A percentile compares a stretch with the other conserved stretches of the same genome.
These are phyloP conservation scores for Hemicentrotus pulcherrimus DNA, from an alignment of 35 echinoderm and acorn worm genomes.

Conservation along the genomic window DNA sequence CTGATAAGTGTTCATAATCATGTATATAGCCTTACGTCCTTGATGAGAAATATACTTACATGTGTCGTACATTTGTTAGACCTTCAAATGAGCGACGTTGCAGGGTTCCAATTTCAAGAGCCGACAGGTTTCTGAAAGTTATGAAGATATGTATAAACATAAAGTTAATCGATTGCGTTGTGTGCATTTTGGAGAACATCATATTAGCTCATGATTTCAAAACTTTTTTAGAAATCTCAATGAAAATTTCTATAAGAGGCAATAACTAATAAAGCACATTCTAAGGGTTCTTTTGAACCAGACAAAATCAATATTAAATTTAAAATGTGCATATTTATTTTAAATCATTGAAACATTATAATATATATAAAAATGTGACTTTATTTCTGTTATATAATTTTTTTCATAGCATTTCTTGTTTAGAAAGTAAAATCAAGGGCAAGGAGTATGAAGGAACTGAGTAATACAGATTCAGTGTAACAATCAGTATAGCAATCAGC, in stretches of 20 bases:
- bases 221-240: too few relatives aligned
- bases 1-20: too few relatives aligned
- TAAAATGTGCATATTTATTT: background rate
- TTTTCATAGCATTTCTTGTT: background rate
- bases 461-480: background rate
- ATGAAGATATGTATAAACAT: background rate
- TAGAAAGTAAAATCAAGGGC: background rate
- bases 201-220: too few relatives aligned
- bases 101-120: slow-evolving; percentile 23
- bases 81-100: slow-evolving; percentile 50
- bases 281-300: too few relatives aligned
- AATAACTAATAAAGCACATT: too few relatives aligned
- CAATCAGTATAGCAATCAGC: background rate
- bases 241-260: too few relatives aligned
- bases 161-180: too few relatives aligned
- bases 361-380: too few relatives aligned
- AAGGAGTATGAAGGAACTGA: background rate
- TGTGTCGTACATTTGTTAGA: slow-evolving; percentile 32
- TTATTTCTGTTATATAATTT: too few relatives aligned
- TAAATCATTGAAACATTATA: background rate
- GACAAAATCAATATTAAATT: background rate
- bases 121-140: slow-evolving; percentile 48
- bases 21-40: too few relatives aligned
- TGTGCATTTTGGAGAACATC: too few relatives aligned
- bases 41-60: slow-evolving; percentile 57